These are phyloP conservation scores for Cervus canadensis DNA, from an alignment of 2,113 vertebrate genomes.

Conservation along the genomic window DNA sequence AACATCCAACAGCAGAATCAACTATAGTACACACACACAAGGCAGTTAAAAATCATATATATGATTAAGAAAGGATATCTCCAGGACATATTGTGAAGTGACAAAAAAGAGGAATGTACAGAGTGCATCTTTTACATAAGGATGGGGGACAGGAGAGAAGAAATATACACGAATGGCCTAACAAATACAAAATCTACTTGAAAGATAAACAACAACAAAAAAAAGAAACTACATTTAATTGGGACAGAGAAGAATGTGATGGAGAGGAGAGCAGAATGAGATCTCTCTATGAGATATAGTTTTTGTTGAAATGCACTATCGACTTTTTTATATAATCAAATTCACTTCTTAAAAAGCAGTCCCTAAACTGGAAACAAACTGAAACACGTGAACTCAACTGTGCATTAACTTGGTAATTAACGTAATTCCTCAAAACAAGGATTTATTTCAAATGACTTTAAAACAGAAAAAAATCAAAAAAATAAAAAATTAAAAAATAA, in stretches of 20 bases:
- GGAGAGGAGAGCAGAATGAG: not conserved
- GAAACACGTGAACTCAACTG: not conserved
- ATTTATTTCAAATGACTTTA: not conserved
- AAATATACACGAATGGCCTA: not conserved
- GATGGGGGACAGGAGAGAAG: not conserved
- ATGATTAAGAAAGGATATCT: not conserved
- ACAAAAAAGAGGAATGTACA: not conserved
- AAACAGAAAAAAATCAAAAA: not conserved
- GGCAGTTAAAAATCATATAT: not conserved
- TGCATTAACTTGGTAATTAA: not conserved
- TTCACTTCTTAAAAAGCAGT: not conserved
- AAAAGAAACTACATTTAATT: not conserved
- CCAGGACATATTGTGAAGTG: not conserved
- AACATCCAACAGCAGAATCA: not conserved
- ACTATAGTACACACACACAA: not conserved
- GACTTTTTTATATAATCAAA: not conserved
- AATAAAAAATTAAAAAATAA: too few relatives aligned
- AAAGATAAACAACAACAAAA: not conserved
- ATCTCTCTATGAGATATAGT: not conserved
- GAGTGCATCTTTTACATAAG: not conserved
- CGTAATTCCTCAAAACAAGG: not conserved
- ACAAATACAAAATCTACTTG: not conserved
- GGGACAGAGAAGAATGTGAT: not conserved
- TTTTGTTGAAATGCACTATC: not conserved
- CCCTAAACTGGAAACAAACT: not conserved